Base-by-base conservation (phyloP, 2,888 invertebrate species). In the Sphaerophoria taeniata region DNA sequence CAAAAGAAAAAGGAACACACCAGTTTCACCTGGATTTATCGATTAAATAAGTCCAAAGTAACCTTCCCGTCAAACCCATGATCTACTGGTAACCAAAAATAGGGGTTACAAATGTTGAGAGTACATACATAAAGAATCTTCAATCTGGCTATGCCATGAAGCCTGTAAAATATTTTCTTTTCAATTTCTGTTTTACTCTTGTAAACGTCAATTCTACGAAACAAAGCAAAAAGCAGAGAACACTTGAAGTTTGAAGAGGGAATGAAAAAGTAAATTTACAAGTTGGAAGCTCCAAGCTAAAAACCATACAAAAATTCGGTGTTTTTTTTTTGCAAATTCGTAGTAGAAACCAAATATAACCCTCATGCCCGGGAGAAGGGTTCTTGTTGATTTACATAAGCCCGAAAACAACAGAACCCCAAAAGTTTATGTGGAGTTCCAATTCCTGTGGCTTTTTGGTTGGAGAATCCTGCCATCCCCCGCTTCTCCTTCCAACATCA, bases 1-100 rank as follows among this genome's bases (percentile, higher is more conserved):
- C 39, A 39, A 39, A 39, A 39, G 9, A 1, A 39, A 39, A 39
- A 39, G 9, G 39, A 39, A 71, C 70, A 74, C 60, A 79, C 75
- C 75, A 74, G 58, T 60, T 79, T 49, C 69, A 84, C 84, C 84
- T 79, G 84, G 84, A 79, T 84, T 67, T 84, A 84, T 84, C 84
- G 84, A 84, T 84, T 84, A 84, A 84, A 84, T 84, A 84, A 84
- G 60, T 61, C 75, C 74, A 71, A 79, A 75, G 75, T 75, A 72
- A 84, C 79, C 74, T 83, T 43, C 24, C 24, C 24, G 24, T 24
- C 24, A 24, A 24, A 78, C 73, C 70, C 36, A 65, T 47, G 12
- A 24, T 7, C 51, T 51, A n/a, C 61, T 33, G 5, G 6, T 7
- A 39, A 58, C 63, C 24, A 31, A 43, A 47, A 61, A 39, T 58